phyloP scores from a whole-genome alignment of 2,797 vertebrate species.

The Caiman crocodilus region DNA sequence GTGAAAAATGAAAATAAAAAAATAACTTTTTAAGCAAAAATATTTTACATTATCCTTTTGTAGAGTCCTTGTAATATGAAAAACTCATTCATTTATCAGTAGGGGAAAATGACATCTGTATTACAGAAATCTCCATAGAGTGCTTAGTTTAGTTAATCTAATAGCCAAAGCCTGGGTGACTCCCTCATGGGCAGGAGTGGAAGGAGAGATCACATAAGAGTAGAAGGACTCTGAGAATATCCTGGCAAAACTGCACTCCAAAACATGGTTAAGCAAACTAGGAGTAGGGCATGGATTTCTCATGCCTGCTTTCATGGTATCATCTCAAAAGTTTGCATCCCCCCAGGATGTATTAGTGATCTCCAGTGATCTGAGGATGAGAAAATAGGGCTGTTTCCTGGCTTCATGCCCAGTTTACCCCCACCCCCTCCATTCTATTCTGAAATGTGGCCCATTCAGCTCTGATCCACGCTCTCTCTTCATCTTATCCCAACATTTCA shows the following conservation, averaged over 20 bases:
- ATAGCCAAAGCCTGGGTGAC: neutral
- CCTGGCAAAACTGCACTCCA: neutral
- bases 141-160: neutral
- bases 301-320: neutral
- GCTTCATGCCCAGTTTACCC: too few relatives aligned
- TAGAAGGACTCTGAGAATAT: fast-evolving
- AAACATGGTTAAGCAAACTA: neutral
- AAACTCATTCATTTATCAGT: neutral
- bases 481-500: neutral
- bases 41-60: neutral
- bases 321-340: neutral
- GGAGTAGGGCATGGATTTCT: neutral
- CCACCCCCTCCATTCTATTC: neutral
- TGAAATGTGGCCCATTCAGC: neutral
- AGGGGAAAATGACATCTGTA: neutral
- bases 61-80: neutral
- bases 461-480: neutral
- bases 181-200: neutral
- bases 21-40: neutral
- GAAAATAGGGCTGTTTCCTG: too few relatives aligned
- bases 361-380: neutral
- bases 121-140: neutral
- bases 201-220: neutral
- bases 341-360: neutral
- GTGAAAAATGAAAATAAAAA: slow-evolving; percentile 42